Evolutionary conservation across 2,888 invertebrate species (phyloP), one percentile per base, ranked within the genome.

Genomic region (Sthenelais limicola): DNA sequence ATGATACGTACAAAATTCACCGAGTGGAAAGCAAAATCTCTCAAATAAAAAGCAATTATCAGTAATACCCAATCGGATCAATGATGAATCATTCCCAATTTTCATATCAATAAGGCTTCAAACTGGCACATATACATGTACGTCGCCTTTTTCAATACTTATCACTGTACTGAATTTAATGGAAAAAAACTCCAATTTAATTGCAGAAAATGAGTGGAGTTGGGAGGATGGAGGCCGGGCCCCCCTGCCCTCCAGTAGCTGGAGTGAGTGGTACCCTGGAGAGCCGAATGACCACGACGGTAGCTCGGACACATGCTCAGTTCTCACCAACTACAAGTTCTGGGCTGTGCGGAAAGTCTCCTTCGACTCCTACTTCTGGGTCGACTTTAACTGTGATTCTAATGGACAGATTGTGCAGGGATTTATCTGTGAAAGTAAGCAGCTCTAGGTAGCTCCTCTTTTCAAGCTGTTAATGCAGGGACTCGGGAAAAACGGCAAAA

Each of bases 341-440:
- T 76, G 76, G 76, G 32, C 43, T 21, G 28, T 71, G 21, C 24
- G 49, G 3, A 74, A 74, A 48, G n/a, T 26, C 28, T 68, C 24
- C 26, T 49, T 77, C 1, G 58, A 26, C 32, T 24, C 28, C 52
- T 77, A 73, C 58, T 28, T 35, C 15, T 77, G 77, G 77, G 32
- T 51, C 28, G 74, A 73, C 49, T 71, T 48, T 51, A 66, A 48
- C 30, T 77, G 76, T 68, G 21, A 47, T 24, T 26, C 48, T 67
- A 77, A 77, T 48, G 38, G 52, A 30, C 73, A 77, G 21, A 54
- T 74, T 18, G 77, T 77, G 4, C 77, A 77, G 56, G 77, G 77
- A 15, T 77, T 71, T 68, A 72, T 77, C 38, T 76, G 77, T 56
- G 77, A 76, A 47, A 21, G 76, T 76, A 52, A 51, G 74, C 47